These are phyloP conservation scores for Vombatus ursinus DNA, from an alignment of 2,113 vertebrate genomes.

Conservation along the genomic window DNA sequence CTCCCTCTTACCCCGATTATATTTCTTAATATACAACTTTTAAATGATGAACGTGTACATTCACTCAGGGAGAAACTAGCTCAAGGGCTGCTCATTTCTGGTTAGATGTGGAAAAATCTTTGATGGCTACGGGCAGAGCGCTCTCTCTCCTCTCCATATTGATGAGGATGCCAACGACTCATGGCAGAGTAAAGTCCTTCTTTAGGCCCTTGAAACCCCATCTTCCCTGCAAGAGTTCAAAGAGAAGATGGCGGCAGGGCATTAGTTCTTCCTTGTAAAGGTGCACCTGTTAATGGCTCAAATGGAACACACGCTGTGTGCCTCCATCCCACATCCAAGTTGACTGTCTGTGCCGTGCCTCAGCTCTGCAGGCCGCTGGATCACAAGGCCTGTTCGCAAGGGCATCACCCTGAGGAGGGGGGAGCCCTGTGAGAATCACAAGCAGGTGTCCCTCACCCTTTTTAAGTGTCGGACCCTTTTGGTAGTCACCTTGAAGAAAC, in stretches of 20 bases:
- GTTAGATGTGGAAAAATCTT: neutral
- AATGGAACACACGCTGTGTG: neutral
- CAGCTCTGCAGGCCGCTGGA: too few species aligned
- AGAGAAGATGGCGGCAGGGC: neutral
- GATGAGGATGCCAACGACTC: neutral
- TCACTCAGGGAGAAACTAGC: too few species aligned
- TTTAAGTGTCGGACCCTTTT: too few species aligned
- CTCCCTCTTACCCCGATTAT: neutral
- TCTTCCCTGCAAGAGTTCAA: neutral
- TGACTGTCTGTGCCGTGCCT: too few species aligned
- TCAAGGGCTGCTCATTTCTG: neutral
- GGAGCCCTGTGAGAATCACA: too few species aligned
- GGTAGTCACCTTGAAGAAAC: too few species aligned
- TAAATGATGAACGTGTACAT: neutral
- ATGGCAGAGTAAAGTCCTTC: neutral
- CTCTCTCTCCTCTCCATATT: neutral
- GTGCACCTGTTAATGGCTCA: too few species aligned
- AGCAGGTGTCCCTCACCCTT: too few species aligned
- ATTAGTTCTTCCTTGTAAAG: neutral
- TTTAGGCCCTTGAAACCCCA: neutral
- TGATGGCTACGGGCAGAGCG: rapidly evolving
- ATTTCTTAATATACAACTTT: neutral
- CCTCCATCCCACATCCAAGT: too few species aligned
- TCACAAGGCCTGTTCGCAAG: too few species aligned
- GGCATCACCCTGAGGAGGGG: too few species aligned